phyloP scores from a whole-genome alignment of 2,888 invertebrate species.

The Caenorhabditis sp. region DNA sequence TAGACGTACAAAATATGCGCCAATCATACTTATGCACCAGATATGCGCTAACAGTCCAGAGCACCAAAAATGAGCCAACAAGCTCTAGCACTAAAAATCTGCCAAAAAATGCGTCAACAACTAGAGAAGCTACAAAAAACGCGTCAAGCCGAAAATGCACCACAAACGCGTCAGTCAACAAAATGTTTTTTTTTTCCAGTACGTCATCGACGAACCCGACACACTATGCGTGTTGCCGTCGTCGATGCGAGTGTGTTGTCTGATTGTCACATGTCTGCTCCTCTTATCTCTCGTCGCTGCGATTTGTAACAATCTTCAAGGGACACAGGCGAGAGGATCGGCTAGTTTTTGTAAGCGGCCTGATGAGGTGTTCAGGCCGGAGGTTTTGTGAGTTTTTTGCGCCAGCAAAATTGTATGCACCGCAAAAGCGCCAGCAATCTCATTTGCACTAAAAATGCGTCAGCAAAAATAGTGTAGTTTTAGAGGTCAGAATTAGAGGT shows the following conservation, averaged over 20 bases:
- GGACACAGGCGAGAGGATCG: conserved; percentile 45
- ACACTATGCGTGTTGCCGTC: conserved; percentile 56
- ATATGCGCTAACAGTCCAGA: no score
- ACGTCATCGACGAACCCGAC: conserved; percentile 53
- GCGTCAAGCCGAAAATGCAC: no score
- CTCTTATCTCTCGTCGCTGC: conserved; percentile 48
- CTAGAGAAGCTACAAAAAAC: no score
- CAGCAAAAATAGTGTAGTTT: no score
- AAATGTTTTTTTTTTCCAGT: conserved; percentile 13
- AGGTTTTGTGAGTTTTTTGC: conserved; percentile 24
- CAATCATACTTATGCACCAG: no score
- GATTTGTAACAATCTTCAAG: conserved; percentile 49
- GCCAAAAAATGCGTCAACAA: no score
- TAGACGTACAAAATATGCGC: no score
- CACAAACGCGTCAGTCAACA: no score
- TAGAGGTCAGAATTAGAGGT: no score
- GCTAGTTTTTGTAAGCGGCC: conserved; percentile 50
- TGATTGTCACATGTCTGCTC: conserved; percentile 51
- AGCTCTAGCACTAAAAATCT: no score
- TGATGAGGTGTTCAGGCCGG: conserved; percentile 32
- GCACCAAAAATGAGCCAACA: no score
- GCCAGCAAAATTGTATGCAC: neutral
- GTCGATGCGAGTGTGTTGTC: conserved; percentile 52
- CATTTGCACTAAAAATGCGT: no score
- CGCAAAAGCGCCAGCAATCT: neutral